Evolutionary conservation across 2,113 vertebrate genomes (phyloP).

Genomic region (Dasyornis broadbenti): DNA sequence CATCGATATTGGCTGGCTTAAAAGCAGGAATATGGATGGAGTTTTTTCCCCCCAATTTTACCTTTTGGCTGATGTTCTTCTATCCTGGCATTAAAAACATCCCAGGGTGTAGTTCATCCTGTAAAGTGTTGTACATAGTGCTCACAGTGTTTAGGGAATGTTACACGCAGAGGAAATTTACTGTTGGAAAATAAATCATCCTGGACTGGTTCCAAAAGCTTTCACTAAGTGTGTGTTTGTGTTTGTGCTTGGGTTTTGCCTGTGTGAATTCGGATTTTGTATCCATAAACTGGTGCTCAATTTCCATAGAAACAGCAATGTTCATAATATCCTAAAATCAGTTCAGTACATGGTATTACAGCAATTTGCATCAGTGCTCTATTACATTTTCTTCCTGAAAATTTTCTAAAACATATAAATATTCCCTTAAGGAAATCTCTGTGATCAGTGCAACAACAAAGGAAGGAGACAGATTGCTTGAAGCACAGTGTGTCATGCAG

Average conservation of each 20-base stretch:
- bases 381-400: neutral
- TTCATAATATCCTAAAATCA: neutral
- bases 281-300: neutral
- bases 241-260: neutral
- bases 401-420: neutral
- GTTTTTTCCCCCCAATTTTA: neutral
- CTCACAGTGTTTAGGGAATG: neutral
- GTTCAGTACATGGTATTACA: neutral
- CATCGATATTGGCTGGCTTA: neutral
- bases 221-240: neutral
- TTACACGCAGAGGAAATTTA: neutral
- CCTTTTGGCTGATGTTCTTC: neutral
- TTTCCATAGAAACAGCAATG: conserved; percentile 31
- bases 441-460: neutral
- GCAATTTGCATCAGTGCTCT: neutral
- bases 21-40: neutral
- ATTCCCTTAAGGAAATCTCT: neutral
- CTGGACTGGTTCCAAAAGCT: neutral
- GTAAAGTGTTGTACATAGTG: neutral
- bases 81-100: neutral
- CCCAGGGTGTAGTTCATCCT: neutral
- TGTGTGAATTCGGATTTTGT: neutral
- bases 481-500: neutral
- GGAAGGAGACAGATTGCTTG: neutral
- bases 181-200: neutral